Evolutionary conservation across 92 coral and sea anemone genomes (phyloP).

Genomic region (Umimayanthus chanpuru): DNA sequence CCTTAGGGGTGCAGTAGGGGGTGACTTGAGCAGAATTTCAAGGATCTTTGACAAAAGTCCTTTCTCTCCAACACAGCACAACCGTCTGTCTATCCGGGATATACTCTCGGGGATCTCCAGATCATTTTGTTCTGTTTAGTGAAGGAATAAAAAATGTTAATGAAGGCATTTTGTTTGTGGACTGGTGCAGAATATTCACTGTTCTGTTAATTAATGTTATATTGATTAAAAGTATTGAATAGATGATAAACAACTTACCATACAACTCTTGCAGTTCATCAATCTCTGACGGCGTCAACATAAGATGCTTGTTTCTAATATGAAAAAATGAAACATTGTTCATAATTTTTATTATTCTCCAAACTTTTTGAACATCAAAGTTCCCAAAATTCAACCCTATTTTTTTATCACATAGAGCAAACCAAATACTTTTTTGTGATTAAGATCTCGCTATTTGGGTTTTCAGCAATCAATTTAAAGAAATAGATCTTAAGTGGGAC

Average conservation of each 20-base stretch:
- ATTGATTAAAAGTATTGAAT: too few species aligned
- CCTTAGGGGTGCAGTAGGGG: conserved; percentile 86
- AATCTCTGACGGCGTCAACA: conserved; percentile 79
- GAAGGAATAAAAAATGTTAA: neutral
- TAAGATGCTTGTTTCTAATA: conserved; percentile 87
- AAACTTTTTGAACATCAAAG: too few species aligned
- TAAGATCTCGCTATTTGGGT: too few species aligned
- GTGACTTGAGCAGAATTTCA: conserved; percentile 75
- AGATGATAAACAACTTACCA: conserved; percentile 54
- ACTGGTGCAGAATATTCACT: neutral
- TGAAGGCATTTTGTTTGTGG: neutral
- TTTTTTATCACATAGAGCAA: neutral
- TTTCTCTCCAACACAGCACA: conserved; percentile 87
- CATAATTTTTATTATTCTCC: too few species aligned
- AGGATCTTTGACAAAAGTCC: conserved; percentile 92
- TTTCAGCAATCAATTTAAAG: too few species aligned
- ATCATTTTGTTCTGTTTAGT: conserved; percentile 79
- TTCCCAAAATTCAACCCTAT: neutral
- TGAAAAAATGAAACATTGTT: too few species aligned
- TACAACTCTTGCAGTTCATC: conserved; percentile 87
- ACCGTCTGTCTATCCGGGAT: conserved; percentile 60
- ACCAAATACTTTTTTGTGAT: neutral
- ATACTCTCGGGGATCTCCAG: conserved; percentile 75
- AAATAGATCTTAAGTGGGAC: too few species aligned
- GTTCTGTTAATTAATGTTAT: too few species aligned